Evolutionary conservation across 1,140 invertebrate genomes (phyloP), one percentile per base, ranked within the genome.

Genomic region (Mycetomoellerius zeteki): DNA sequence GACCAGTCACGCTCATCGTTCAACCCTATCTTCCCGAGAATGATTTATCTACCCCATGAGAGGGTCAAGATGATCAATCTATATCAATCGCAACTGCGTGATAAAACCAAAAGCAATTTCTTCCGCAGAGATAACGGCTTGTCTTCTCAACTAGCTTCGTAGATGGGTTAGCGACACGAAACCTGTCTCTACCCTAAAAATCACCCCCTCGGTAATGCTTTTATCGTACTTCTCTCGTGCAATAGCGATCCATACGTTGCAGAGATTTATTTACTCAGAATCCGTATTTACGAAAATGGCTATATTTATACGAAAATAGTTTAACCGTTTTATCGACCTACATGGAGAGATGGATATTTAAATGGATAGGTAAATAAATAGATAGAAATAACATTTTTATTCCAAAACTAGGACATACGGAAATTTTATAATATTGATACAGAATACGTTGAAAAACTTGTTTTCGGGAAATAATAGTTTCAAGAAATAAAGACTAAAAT

Each of bases 101-200:
- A 82, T 88, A 90, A 90, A 87, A 81, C 86, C 75, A 50, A 67
- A 85, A 88, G 81, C 89, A 89, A 90, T 90, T 90, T 88, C 81
- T 89, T 76, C 58, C 69, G 33, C 56, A 10, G 52, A 85, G 80
- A 88, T 88, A 89, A 89, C 87, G 56, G 72, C 80, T 89, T 73
- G 72, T 75, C 69, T 75, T 64, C 72, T n/a, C 27, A 80, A 30
- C 62, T 64, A 69, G 77, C 6, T 14, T 33, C 62, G n/a, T 33
- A 19, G 27, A 80, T 33, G 76, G 19, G 24, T 80, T 80, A 80
- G 43, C 27, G 62, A 80, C 62, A 80, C 43, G 47, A 80, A 80
- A 33, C 27, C 24, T 50, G 3, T 80, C 19, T 21, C n/a, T 52
- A 10, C 10, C 43, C 43, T 78, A 33, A 78, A 78, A 78, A 78